Evolutionary conservation across 2,888 invertebrate genomes (phyloP), one percentile per base, ranked within the genome.

Genomic region (Phortica okadai): DNA sequence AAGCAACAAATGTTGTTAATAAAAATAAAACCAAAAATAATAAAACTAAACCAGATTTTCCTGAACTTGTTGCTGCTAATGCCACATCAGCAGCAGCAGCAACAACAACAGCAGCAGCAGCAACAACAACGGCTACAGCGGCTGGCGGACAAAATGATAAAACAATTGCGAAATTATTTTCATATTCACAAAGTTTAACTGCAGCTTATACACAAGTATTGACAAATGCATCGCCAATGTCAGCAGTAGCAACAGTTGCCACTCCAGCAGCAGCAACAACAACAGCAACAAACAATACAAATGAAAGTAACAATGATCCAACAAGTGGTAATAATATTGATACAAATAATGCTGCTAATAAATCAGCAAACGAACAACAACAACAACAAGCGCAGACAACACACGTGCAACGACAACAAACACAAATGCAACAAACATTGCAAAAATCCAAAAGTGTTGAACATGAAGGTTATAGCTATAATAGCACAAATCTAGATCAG

Each of bases 361-460:
- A 77, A 50, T 10, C 76, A 41, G 7, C 66, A 62, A 56, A 42
- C 59, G 21, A 11, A 8, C 59, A 59, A 16, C 67, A 69, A 41
- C 42, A 42, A 6, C 44, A 67, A 67, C 67, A 42, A 69, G 74
- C 78, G 7, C n/a, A 73, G n/a, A 10, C 6, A 14, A 44, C 69
- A 42, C n/a, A 10, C 6, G 3, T 16, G 54, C 59, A 70, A 44
- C 58, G 7, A 42, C 58, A 67, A 11, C 67, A 74, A 76, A 45
- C 74, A 62, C 79, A 77, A 66, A 21, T 21, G 21, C 85, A 82
- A 79, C 87, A 85, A 77, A 79, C 88, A 6, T 78, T 91, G 76
- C 90, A 91, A 82, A 91, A 92, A 83, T 91, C 91, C 2, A 92
- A 91, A 77, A 92, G 91, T 81, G 89, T 92, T 66, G 92, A 92